Percentiles rank a stretch among this genome's conserved stretches.
phyloP scores from a whole-genome alignment of 2,797 vertebrate genomes.

The Catharus ustulatus region DNA sequence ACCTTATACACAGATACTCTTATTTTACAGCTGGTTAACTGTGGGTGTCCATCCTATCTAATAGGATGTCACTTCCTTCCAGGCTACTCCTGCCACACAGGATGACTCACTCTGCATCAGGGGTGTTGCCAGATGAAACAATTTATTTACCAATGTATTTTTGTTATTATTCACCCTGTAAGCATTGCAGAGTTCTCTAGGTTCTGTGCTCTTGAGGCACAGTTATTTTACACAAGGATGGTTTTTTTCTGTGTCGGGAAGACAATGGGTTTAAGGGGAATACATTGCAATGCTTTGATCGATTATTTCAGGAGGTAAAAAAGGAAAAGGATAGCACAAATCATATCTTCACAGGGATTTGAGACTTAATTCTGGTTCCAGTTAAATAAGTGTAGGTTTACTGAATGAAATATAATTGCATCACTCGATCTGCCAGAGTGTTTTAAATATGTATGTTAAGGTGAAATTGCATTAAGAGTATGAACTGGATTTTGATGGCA shows the following conservation, averaged over 20 bases:
- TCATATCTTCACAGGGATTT: background rate
- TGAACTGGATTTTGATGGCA: background rate
- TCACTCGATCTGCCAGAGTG: fast-evolving
- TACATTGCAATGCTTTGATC: background rate
- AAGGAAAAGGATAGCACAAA: background rate
- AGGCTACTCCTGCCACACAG: background rate
- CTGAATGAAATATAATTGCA: background rate
- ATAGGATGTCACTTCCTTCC: background rate
- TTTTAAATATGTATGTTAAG: background rate
- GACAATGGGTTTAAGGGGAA: background rate
- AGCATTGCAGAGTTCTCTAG: background rate
- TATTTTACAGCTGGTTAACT: background rate
- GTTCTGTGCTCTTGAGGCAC: background rate
- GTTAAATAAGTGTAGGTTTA: background rate
- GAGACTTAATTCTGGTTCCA: background rate
- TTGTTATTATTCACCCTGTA: background rate
- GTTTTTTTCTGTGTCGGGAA: background rate
- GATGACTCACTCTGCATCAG: background rate
- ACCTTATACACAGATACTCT: background rate
- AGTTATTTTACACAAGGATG: background rate
- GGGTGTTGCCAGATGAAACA: background rate
- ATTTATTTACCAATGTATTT: background rate
- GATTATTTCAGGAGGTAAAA: background rate
- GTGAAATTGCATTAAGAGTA: background rate
- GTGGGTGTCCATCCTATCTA: background rate